These are phyloP conservation scores for Phlogophora meticulosa DNA, from an alignment of 2,888 invertebrate species.

Conservation along the genomic window DNA sequence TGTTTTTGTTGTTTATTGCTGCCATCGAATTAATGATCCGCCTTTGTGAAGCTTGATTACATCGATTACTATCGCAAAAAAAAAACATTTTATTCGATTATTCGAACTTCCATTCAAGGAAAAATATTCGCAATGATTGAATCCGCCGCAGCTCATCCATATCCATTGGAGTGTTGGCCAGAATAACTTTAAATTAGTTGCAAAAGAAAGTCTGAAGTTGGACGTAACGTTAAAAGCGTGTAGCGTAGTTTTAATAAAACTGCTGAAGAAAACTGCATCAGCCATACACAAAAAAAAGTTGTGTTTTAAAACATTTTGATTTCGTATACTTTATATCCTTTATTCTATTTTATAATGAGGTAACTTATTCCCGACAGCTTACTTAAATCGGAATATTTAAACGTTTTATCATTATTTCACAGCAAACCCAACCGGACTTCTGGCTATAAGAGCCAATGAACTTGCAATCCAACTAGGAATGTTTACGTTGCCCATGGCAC, in stretches of 20 bases:
- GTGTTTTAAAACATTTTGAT: slow-evolving; percentile 5
- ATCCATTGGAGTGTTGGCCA: slow-evolving; percentile 43
- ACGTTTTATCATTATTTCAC: slow-evolving; percentile 11
- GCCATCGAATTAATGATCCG: slow-evolving; percentile 70
- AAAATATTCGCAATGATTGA: slow-evolving; percentile 40
- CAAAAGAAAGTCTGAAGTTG: slow-evolving; percentile 53
- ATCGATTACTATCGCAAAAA: slow-evolving; percentile 66
- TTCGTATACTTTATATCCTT: not conserved
- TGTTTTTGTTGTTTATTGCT: slow-evolving; percentile 78
- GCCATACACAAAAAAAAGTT: slow-evolving; percentile 20
- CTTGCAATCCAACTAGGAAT: slow-evolving; percentile 69
- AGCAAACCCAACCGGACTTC: slow-evolving; percentile 15
- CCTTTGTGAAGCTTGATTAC: slow-evolving; percentile 71
- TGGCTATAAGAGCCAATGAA: slow-evolving; percentile 69
- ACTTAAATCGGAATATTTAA: not conserved
- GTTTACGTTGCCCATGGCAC: slow-evolving; percentile 70
- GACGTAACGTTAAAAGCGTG: slow-evolving; percentile 44
- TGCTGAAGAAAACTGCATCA: slow-evolving; percentile 49
- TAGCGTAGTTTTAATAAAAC: slow-evolving; percentile 58
- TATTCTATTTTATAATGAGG: not conserved
- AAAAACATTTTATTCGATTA: slow-evolving; percentile 45
- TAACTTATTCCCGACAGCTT: not conserved
- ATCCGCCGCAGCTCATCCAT: slow-evolving; percentile 45
- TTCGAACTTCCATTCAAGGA: slow-evolving; percentile 17
- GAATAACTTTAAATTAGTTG: slow-evolving; percentile 64